Conservation (phyloP, 1,140 invertebrate species). For the Lordiphosa collinella region DNA sequence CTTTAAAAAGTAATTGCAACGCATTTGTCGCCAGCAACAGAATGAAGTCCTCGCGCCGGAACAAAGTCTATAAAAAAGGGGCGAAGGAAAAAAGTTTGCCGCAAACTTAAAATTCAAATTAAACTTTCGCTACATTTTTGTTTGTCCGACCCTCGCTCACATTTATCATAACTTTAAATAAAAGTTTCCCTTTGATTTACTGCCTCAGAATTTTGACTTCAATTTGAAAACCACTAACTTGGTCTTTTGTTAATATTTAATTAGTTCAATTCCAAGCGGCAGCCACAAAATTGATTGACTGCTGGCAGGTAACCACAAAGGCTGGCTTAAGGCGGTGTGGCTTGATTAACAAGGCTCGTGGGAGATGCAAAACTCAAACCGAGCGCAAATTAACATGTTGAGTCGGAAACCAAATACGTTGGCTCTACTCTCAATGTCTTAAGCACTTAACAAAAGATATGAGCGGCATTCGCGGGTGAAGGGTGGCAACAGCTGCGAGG, state of each 20-base stretch:
- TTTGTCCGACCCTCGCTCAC: slow-evolving; percentile 46
- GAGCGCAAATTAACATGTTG: too few relatives aligned
- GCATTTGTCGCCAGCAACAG: slow-evolving; percentile 52
- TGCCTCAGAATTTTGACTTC: slow-evolving; percentile 19
- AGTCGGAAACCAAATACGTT: too few relatives aligned
- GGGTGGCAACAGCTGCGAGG: too few relatives aligned
- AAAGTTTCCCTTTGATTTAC: slow-evolving; percentile 15
- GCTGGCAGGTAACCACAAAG: background rate
- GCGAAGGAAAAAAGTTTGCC: slow-evolving; percentile 39
- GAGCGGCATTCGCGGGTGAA: too few relatives aligned
- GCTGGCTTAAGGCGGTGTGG: too few relatives aligned
- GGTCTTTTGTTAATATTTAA: slow-evolving; percentile 66
- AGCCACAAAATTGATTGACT: slow-evolving; percentile 52
- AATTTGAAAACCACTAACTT: slow-evolving; percentile 10
- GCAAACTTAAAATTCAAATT: slow-evolving; percentile 72
- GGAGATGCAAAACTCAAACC: too few relatives aligned
- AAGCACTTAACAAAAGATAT: too few relatives aligned
- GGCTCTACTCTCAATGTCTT: too few relatives aligned
- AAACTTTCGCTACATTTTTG: slow-evolving; percentile 53
- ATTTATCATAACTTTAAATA: slow-evolving; percentile 57
- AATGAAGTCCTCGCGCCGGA: slow-evolving; percentile 4
- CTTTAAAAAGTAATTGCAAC: slow-evolving; percentile 68
- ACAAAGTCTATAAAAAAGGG: slow-evolving; percentile 2
- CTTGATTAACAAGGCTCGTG: too few relatives aligned
- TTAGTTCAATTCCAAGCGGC: slow-evolving; percentile 53